These are phyloP conservation scores for Lampris incognitus DNA, from an alignment of 2,113 vertebrate genomes.

Conservation along the genomic window DNA sequence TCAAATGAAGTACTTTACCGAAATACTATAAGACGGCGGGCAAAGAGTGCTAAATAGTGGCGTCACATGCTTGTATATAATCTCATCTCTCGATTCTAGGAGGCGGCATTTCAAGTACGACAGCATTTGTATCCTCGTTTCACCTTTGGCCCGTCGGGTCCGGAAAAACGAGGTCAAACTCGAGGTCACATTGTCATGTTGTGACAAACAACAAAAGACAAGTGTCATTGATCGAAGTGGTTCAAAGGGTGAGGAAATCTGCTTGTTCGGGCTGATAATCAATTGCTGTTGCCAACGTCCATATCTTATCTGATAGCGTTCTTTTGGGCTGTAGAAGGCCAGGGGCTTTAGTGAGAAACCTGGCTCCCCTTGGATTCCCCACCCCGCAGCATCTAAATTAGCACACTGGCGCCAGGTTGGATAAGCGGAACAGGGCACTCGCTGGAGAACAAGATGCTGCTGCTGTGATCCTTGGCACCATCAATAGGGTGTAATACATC, in stretches of 20 bases:
- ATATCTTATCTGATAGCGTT: slow-evolving; percentile 10
- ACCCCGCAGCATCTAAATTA: too few species aligned
- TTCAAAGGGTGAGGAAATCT: neutral
- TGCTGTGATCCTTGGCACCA: neutral
- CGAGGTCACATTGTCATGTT: neutral
- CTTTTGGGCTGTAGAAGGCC: neutral
- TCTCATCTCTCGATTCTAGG: too few species aligned
- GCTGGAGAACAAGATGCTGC: neutral
- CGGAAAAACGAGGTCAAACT: neutral
- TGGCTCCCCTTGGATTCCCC: too few species aligned
- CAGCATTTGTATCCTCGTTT: neutral
- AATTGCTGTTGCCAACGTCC: neutral
- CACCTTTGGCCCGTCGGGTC: slow-evolving; percentile 51
- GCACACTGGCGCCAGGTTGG: too few species aligned
- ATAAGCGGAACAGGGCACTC: neutral
- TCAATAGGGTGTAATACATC: neutral
- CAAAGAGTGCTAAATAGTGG: neutral
- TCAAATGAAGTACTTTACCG: neutral
- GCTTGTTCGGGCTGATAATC: slow-evolving; percentile 17
- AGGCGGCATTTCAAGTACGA: neutral
- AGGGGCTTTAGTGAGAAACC: neutral
- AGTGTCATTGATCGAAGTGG: slow-evolving; percentile 30
- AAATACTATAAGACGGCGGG: neutral
- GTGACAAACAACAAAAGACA: slow-evolving; percentile 38
- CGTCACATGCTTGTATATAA: neutral